phyloP scores from a whole-genome alignment of 2,113 vertebrate genomes.

The Chaenogobius annularis region DNA sequence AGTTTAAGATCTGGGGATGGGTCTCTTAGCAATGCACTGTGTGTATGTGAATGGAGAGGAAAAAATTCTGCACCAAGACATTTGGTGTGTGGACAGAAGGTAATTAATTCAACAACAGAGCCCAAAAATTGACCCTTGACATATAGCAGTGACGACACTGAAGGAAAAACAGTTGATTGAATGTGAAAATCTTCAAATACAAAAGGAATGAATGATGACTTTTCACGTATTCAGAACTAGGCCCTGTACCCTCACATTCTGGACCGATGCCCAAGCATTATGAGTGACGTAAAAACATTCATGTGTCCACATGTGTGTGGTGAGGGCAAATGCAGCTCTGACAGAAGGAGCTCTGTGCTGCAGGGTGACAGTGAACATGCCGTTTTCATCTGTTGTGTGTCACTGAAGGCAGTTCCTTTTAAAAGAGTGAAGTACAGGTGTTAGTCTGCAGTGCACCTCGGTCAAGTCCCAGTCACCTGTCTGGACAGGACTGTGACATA shows the following conservation, averaged over 20 bases:
- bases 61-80: background rate
- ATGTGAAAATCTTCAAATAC: background rate
- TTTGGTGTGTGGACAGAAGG: background rate
- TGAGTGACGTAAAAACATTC: background rate
- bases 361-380: background rate
- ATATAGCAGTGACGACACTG: background rate
- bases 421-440: background rate
- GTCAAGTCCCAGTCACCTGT: background rate
- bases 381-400: background rate
- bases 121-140: background rate
- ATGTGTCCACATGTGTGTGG: background rate
- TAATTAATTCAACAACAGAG: background rate
- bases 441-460: background rate
- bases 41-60: too few relatives aligned
- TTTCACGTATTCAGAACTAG: background rate
- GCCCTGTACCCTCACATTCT: background rate
- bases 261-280: background rate
- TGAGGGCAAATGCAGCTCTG: background rate
- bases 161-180: too few relatives aligned
- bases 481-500: background rate
- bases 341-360: constrained; percentile 4
- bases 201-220: background rate
- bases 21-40: too few relatives aligned
- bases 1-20: too few relatives aligned
- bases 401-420: background rate